Percentiles rank a stretch among this genome's conserved stretches.
Evolutionary conservation across 35 echinoderm and acorn worm genomes (phyloP).

Genomic region (Acanthaster planci): DNA sequence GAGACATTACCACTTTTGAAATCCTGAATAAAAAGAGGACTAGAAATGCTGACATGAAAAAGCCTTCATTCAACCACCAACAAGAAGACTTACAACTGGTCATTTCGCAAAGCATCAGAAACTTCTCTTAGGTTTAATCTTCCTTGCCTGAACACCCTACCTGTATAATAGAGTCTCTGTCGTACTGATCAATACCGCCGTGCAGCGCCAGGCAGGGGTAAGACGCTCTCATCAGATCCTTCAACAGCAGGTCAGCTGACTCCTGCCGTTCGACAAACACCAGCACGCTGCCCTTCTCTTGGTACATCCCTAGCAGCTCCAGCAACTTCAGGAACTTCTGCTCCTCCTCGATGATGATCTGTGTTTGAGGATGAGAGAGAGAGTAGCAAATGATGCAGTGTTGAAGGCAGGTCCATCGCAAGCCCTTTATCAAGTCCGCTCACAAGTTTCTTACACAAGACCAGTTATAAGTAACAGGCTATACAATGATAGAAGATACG

Average conservation of each 20-base stretch:
- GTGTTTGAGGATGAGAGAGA: not conserved
- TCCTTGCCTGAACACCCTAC: not conserved
- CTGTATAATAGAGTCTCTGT: slow-evolving; percentile 85
- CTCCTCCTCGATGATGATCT: slow-evolving; percentile 92
- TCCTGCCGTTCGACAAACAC: slow-evolving; percentile 98
- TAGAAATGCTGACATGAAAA: not conserved
- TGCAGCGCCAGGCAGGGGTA: slow-evolving; percentile 88
- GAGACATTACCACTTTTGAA: slow-evolving; percentile 86
- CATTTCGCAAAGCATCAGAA: too few relatives aligned
- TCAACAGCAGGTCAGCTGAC: slow-evolving; percentile 82
- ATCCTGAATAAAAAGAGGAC: slow-evolving; percentile 54
- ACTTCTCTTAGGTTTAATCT: not conserved
- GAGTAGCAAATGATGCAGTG: not conserved
- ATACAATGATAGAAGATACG: too few relatives aligned
- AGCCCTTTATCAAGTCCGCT: too few relatives aligned
- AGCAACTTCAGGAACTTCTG: slow-evolving; percentile 94
- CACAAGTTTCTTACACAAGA: too few relatives aligned
- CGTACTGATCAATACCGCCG: slow-evolving; percentile 98
- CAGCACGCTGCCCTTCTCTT: slow-evolving; percentile 77
- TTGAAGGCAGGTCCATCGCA: too few relatives aligned
- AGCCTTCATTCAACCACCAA: too few relatives aligned
- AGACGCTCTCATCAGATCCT: slow-evolving; percentile 81
- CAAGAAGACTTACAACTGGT: too few relatives aligned
- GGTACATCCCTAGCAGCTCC: slow-evolving; percentile 78
- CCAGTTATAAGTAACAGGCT: too few relatives aligned